Percentiles rank a stretch among this genome's conserved stretches.
These are phyloP conservation scores for Asbolus verrucosus DNA, from an alignment of 1,140 invertebrate species.

Conservation along the genomic window DNA sequence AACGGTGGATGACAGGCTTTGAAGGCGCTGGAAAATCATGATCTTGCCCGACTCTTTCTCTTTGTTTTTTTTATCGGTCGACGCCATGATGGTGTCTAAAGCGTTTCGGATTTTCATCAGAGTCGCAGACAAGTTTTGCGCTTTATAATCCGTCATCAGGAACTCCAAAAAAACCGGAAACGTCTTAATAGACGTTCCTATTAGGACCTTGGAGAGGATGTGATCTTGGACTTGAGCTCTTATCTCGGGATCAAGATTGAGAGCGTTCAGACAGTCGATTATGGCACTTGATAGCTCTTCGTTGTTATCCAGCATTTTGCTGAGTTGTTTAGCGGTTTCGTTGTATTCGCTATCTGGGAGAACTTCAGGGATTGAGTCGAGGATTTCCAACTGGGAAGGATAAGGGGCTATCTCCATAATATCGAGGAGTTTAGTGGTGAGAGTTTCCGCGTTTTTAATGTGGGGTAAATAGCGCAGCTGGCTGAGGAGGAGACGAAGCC, in stretches of 20 bases:
- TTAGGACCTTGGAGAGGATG: constrained; percentile 53
- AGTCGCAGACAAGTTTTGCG: constrained; percentile 41
- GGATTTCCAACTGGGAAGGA: constrained; percentile 60
- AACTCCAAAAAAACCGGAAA: constrained; percentile 61
- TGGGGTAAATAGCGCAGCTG: constrained; percentile 58
- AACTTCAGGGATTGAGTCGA: constrained; percentile 61
- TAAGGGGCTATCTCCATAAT: constrained; percentile 59
- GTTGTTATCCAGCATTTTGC: constrained; percentile 57
- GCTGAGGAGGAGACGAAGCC: constrained; percentile 55
- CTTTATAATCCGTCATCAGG: constrained; percentile 54
- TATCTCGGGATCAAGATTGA: constrained; percentile 56
- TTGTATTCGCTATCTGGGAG: constrained; percentile 59
- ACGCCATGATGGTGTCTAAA: constrained; percentile 55
- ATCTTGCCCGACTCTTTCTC: constrained; percentile 55
- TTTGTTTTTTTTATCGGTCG: constrained; percentile 35
- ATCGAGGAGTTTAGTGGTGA: constrained; percentile 58
- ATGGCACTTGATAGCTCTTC: constrained; percentile 56
- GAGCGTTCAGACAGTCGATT: constrained; percentile 60
- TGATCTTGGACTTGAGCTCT: constrained; percentile 55
- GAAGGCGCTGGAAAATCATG: constrained; percentile 55
- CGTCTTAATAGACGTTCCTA: constrained; percentile 50
- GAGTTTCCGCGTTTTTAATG: constrained; percentile 54
- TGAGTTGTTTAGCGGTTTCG: constrained; percentile 55
- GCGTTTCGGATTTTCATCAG: constrained; percentile 56
- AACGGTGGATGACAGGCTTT: constrained; percentile 48